Percentiles rank a stretch among this genome's conserved stretches.
Evolutionary conservation across 1,140 invertebrate genomes (phyloP).

Genomic region (Euglossa dilemma): DNA sequence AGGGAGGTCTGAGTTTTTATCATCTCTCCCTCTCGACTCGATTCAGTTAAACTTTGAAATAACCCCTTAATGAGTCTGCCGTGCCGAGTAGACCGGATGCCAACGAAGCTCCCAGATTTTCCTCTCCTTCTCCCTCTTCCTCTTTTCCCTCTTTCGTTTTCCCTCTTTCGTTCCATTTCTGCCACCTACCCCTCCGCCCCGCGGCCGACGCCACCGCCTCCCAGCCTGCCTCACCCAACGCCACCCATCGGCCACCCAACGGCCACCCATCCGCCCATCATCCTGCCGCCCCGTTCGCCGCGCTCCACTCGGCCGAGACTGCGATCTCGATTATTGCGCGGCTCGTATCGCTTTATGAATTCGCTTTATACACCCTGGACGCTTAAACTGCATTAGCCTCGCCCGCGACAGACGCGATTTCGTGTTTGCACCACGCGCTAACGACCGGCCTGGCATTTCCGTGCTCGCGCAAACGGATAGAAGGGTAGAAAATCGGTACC

Average conservation of each 20-base stretch:
- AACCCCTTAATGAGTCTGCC: conserved; percentile 78
- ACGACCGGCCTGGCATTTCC: conserved; percentile 57
- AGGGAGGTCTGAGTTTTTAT: conserved; percentile 66
- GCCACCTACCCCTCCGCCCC: neutral
- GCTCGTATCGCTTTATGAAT: conserved; percentile 69
- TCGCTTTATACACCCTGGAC: conserved; percentile 66
- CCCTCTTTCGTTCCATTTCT: conserved; percentile 40
- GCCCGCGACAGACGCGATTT: conserved; percentile 43
- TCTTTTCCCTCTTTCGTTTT: conserved; percentile 43
- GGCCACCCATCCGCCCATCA: neutral
- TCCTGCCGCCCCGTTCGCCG: neutral
- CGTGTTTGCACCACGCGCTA: conserved; percentile 45
- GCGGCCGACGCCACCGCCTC: neutral
- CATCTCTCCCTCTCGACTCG: conserved; percentile 70
- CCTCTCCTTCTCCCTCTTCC: conserved; percentile 61
- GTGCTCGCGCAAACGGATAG: too few relatives aligned
- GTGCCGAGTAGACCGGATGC: conserved; percentile 69
- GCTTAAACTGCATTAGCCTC: conserved; percentile 66
- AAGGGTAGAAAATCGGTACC: neutral
- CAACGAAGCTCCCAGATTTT: conserved; percentile 72
- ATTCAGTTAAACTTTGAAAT: conserved; percentile 79
- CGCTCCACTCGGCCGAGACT: conserved; percentile 55
- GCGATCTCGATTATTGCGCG: conserved; percentile 70
- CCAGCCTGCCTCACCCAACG: conserved; percentile 23
- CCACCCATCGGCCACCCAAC: neutral